Evolutionary conservation across 2,797 vertebrate species (phyloP), one percentile per base, ranked within the genome.

Genomic region (Arremon aurantiirostris): DNA sequence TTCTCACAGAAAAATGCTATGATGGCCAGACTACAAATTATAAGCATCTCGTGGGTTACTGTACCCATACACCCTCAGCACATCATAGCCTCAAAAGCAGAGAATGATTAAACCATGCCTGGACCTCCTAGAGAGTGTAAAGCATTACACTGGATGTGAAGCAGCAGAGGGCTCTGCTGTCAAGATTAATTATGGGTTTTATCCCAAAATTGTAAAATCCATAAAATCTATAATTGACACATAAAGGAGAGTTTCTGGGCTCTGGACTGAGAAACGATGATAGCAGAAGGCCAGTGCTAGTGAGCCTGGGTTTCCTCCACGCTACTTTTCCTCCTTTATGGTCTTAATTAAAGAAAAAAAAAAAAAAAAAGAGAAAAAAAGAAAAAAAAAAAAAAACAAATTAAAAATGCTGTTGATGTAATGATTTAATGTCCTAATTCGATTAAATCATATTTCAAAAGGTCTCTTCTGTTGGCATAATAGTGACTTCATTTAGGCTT

Each of bases 41-140:
- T 14, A 57, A n/a, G 3, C 0, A 1, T n/a, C 8, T 37, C 27
- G 53, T 20, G 46, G 6, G 3, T 21, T 32, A 20, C 20, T 0
- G 0, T 53, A 21, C 4, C 13, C n/a, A 59, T 32, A 52, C 2
- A 52, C 2, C 7, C 32, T 15, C 35, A 49, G 10, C 6, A 50
- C 2, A 2, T 47, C 28, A 6, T 35, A 28, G 2, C 4, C 22
- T 71, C 5, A 19, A 17, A 80, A 78, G 8, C 6, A 84, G 17
- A 71, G n/a, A 50, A 69, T 28, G 37, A 8, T 61, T 56, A 70
- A 75, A 64, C 34, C 37, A 41, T 2, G 0, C 8, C 28, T 69
- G 55, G 26, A 46, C 44, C 6, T 89, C n/a, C 23, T 44, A 37
- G 5, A 60, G 21, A 35, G 6, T 2, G 26, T 30, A 73, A 18